Evolutionary conservation across 1,140 invertebrate genomes (phyloP), one percentile per base, ranked within the genome.

Genomic region (Doryteuthis pealeii): DNA sequence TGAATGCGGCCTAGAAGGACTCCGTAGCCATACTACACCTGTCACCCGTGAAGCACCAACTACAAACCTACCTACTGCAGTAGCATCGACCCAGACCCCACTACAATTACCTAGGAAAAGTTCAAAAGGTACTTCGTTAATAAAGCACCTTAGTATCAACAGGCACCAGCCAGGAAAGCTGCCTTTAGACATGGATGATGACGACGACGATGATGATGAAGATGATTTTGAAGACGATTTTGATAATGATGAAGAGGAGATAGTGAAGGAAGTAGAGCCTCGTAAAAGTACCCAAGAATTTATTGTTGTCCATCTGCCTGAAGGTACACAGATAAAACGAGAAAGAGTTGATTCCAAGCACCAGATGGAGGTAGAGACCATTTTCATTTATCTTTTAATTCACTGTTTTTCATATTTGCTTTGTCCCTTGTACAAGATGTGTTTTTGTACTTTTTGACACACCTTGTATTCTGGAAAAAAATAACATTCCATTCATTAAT

Each of bases 271-370:
- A 4, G 30, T 32, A 26, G 33, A n/a, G 18, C n/a, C n/a, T 54
- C 49, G 15, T 22, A 62, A 62, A 62, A 15, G 26, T 26, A 71
- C 40, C 15, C 71, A 77, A 45, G 76, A 80, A 58, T 80, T 76
- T 70, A 75, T 83, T 58, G 73, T 83, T 15, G 82, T 83, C 8
- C 75, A 78, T 49, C 70, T 83, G 15, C 82, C 82, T 33, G 80
- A 83, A 71, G 82, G 82, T 18, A 65, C 75, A 12, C 73, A 73
- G 8, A 73, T 84, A 14, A 80, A 79, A 58, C 73, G 78, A 73
- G 58, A 45, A 18, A 26, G 72, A 14, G 78, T 78, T 1, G 76
- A 72, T 35, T 33, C 54, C 12, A 65, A 43, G 1, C 72, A 73
- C 26, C 74, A 54, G 54, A 28, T 69, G 26, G 77, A 80, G 32